Conservation (phyloP, 2,797 vertebrate species). For the Sebastes kiyomatsui region DNA sequence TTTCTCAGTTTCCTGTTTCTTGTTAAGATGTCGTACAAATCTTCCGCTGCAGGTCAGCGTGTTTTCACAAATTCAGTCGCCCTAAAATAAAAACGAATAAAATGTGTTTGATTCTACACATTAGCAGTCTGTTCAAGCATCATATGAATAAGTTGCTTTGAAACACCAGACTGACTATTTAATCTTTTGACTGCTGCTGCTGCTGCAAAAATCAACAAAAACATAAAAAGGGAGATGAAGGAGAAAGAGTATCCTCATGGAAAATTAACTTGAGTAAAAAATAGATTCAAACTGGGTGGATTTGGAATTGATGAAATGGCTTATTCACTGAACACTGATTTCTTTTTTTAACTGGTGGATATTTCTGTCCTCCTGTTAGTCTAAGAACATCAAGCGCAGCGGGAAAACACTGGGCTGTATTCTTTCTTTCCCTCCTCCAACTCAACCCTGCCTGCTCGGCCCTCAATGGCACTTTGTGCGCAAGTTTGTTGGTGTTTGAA, state of each 20-base stretch:
- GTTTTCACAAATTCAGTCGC: constrained; percentile 19
- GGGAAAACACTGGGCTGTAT: constrained; percentile 70
- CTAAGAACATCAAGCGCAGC: constrained; percentile 34
- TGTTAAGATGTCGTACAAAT: constrained; percentile 16
- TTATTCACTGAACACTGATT: constrained; percentile 39
- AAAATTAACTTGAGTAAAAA: background rate
- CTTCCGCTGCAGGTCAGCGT: background rate
- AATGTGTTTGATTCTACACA: background rate
- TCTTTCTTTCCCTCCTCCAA: constrained; percentile 37
- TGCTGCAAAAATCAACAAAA: background rate
- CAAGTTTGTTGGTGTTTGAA: constrained; percentile 63
- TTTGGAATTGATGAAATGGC: constrained; percentile 29
- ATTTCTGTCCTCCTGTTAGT: constrained; percentile 59
- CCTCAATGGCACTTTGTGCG: constrained; percentile 76
- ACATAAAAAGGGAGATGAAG: background rate
- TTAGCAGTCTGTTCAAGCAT: background rate
- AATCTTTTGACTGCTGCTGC: background rate
- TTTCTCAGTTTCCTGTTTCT: constrained; percentile 39
- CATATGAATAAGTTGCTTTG: constrained; percentile 8
- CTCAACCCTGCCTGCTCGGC: constrained; percentile 31
- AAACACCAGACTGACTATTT: background rate
- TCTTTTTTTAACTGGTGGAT: constrained; percentile 42
- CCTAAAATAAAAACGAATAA: background rate
- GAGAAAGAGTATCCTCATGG: background rate
- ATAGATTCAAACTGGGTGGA: constrained; percentile 2